These are phyloP conservation scores for Stictocephala bisonia DNA, from an alignment of 2,888 invertebrate species.

Conservation along the genomic window DNA sequence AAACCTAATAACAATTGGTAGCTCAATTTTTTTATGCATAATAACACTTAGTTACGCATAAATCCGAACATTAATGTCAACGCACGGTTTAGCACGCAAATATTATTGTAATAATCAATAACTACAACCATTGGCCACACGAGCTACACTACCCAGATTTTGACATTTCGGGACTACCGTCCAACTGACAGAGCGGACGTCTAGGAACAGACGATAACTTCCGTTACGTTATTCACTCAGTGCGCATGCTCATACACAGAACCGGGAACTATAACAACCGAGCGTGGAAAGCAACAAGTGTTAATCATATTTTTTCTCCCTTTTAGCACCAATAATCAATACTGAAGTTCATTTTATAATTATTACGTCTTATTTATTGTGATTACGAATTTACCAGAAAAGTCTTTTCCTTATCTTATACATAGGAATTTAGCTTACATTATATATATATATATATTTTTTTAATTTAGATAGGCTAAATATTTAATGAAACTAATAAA, in stretches of 20 bases:
- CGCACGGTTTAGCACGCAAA: constrained; percentile 1
- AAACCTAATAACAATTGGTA: neutral
- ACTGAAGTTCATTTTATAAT: too few relatives aligned
- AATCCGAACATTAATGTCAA: constrained; percentile 7
- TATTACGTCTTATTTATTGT: too few relatives aligned
- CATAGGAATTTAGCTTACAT: too few relatives aligned
- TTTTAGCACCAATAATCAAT: too few relatives aligned
- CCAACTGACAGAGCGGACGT: constrained; percentile 23
- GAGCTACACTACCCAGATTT: constrained; percentile 42
- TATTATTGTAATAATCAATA: constrained; percentile 25
- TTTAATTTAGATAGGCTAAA: too few relatives aligned
- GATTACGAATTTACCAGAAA: too few relatives aligned
- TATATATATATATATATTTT: too few relatives aligned
- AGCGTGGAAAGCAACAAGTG: constrained; percentile 42
- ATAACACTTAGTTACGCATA: constrained; percentile 5
- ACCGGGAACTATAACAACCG: constrained; percentile 34
- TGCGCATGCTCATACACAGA: constrained; percentile 2
- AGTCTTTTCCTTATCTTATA: too few relatives aligned
- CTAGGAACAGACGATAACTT: constrained; percentile 41
- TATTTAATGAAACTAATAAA: too few relatives aligned
- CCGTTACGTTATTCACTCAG: neutral
- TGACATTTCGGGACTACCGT: constrained; percentile 41
- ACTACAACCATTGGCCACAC: neutral
- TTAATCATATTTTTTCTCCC: too few relatives aligned
- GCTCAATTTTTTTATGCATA: constrained; percentile 16